Evolutionary conservation across 2,797 vertebrate genomes (phyloP).

Genomic region (Tokudaia tokunoshimensis): DNA sequence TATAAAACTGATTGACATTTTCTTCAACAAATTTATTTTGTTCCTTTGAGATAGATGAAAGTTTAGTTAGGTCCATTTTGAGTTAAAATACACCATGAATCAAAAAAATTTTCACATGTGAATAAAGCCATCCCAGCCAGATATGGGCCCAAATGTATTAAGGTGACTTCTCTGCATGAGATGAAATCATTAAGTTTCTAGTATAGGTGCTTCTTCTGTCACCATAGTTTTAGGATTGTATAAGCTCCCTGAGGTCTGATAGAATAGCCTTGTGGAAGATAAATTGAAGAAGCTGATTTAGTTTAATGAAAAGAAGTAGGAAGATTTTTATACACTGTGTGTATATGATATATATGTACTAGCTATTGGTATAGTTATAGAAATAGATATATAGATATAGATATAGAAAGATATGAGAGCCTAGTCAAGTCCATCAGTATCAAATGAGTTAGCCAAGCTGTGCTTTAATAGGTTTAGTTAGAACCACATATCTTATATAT

Average conservation of each 20-base stretch:
- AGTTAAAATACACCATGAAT: constrained; percentile 56
- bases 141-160: constrained; percentile 32
- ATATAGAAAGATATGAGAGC: neutral
- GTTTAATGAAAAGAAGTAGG: neutral
- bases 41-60: neutral
- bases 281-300: neutral
- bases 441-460: neutral
- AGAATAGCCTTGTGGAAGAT: neutral
- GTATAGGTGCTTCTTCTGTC: neutral
- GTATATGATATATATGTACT: too few relatives aligned
- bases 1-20: neutral
- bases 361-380: neutral
- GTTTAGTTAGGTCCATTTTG: constrained; percentile 32
- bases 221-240: neutral
- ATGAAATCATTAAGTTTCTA: constrained; percentile 40
- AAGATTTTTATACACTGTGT: neutral
- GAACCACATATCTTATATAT: neutral
- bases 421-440: neutral
- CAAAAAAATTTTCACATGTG: constrained; percentile 64
- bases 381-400: neutral
- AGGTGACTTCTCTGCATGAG: constrained; percentile 8
- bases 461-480: neutral
- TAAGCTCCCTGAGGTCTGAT: neutral
- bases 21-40: neutral
- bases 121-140: constrained; percentile 43